Evolutionary conservation across 2,797 vertebrate genomes (phyloP).

Genomic region (Numenius phaeopus): DNA sequence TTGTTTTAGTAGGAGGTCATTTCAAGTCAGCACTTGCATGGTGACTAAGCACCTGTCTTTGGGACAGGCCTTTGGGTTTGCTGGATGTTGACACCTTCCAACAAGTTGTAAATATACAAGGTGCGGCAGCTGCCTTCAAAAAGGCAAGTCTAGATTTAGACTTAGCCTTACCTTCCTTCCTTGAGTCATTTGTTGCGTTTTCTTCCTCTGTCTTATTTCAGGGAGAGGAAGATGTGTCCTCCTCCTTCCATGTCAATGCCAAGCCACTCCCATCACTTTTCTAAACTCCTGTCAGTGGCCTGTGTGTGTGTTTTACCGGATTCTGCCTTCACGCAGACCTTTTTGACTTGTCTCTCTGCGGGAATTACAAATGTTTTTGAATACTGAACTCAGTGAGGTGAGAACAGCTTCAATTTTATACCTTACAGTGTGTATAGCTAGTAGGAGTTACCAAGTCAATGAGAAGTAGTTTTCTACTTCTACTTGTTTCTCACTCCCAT

Average conservation of each 20-base stretch:
- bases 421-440: not conserved
- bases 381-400: not conserved
- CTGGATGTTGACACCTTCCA: not conserved
- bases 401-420: not conserved
- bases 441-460: not conserved
- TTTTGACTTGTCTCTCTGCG: not conserved
- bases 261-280: not conserved
- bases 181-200: not conserved
- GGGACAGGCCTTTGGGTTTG: not conserved
- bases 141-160: not conserved
- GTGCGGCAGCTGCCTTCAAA: slow-evolving; percentile 2
- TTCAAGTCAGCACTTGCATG: slow-evolving; percentile 8
- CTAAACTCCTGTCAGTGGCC: not conserved
- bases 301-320: not conserved
- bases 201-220: not conserved
- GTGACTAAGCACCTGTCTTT: slow-evolving; percentile 47
- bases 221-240: not conserved
- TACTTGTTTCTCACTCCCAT: not conserved
- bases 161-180: not conserved
- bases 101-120: not conserved
- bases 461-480: not conserved
- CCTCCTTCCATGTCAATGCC: not conserved
- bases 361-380: not conserved
- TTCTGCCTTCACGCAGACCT: not conserved
- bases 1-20: not conserved